Evolutionary conservation across 2,888 invertebrate genomes (phyloP).

Genomic region (Terebella lapidaria): DNA sequence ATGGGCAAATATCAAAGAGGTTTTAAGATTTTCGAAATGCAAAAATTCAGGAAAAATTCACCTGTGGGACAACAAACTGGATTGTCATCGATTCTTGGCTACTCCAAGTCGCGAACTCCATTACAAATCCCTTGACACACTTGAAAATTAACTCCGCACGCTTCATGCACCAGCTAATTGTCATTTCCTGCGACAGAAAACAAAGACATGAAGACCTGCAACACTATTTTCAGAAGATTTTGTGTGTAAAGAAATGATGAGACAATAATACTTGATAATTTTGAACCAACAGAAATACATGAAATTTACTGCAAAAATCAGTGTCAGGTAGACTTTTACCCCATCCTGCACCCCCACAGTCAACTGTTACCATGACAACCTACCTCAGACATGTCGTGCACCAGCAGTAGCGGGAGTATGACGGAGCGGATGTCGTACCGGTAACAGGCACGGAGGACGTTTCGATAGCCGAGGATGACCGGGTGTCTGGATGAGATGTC

Average conservation of each 20-base stretch:
- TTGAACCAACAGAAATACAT: background rate
- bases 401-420: slow-evolving; percentile 84
- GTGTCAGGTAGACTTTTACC: no score
- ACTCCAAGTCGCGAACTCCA: slow-evolving; percentile 87
- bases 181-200: slow-evolving; percentile 67
- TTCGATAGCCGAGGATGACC: slow-evolving; percentile 86
- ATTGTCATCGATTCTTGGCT: slow-evolving; percentile 60
- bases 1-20: no score
- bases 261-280: background rate
- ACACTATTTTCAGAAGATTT: no score
- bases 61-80: slow-evolving; percentile 67
- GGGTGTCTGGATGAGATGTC: slow-evolving; percentile 96
- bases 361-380: no score
- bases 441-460: slow-evolving; percentile 92
- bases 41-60: no score
- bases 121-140: slow-evolving; percentile 99
- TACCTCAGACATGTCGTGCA: slow-evolving; percentile 91
- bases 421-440: slow-evolving; percentile 88
- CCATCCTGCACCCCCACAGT: no score
- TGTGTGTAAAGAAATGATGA: no score
- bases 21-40: no score
- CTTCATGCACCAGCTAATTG: slow-evolving; percentile 90
- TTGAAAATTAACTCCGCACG: slow-evolving; percentile 96
- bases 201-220: no score
- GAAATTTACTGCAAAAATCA: no score